Evolutionary conservation across 1,140 invertebrate genomes (phyloP).

Genomic region (Lepidurus arcticus): DNA sequence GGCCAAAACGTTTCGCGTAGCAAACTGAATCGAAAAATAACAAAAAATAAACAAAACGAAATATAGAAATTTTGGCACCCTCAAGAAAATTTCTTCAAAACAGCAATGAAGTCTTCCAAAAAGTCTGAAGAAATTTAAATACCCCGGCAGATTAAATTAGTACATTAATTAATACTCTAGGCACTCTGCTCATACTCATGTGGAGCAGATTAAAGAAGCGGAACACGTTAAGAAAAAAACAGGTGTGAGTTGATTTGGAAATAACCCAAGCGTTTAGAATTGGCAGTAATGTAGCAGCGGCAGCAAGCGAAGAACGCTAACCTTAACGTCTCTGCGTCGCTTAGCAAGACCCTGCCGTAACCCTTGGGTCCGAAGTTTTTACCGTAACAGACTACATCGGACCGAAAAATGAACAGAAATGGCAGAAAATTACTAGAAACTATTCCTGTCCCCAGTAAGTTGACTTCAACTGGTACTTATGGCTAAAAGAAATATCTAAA

Average conservation of each 20-base stretch:
- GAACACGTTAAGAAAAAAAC: not conserved
- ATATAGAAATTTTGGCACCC: not conserved
- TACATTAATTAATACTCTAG: too few relatives aligned
- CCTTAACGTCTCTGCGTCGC: constrained; percentile 26
- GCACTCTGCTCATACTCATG: not conserved
- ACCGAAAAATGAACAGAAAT: constrained; percentile 30
- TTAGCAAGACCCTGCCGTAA: constrained; percentile 59
- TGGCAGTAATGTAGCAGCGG: not conserved
- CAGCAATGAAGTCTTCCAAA: too few relatives aligned
- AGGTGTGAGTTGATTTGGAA: not conserved
- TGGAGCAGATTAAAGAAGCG: not conserved
- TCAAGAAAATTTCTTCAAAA: not conserved
- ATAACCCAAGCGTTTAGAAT: not conserved
- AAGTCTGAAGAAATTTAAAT: too few relatives aligned
- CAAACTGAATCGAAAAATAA: constrained; percentile 31
- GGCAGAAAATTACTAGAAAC: constrained; percentile 35
- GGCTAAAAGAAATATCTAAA: not conserved
- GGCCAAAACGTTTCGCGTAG: constrained; percentile 66
- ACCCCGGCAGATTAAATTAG: too few relatives aligned
- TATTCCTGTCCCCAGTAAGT: too few relatives aligned
- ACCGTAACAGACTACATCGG: constrained; percentile 60
- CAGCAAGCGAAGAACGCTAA: constrained; percentile 25
- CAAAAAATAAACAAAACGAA: constrained; percentile 32
- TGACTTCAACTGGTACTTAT: too few relatives aligned
- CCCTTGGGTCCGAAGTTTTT: constrained; percentile 82